Evolutionary conservation across 1,140 invertebrate species (phyloP).

Genomic region (Zaprionus taronus): DNA sequence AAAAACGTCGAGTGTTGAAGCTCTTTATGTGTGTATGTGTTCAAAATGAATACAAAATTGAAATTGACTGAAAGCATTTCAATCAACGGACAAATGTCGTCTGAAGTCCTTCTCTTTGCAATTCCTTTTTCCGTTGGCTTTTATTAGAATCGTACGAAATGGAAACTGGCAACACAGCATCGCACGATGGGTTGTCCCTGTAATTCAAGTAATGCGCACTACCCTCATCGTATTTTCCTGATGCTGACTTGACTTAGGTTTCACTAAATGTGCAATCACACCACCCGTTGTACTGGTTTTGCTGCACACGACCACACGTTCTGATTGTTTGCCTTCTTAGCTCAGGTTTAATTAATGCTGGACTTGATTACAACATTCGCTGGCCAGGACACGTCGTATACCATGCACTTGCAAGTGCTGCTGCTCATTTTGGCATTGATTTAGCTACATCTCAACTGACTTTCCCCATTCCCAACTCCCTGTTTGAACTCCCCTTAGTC

Average conservation of each 20-base stretch:
- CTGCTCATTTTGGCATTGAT: constrained; percentile 63
- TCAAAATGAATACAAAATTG: constrained; percentile 49
- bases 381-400: constrained; percentile 21
- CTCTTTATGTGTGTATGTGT: constrained; percentile 16
- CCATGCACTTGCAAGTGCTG: constrained; percentile 61
- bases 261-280: neutral
- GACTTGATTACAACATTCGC: constrained; percentile 52
- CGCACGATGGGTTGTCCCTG: neutral
- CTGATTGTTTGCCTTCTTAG: constrained; percentile 51
- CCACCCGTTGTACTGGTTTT: constrained; percentile 6
- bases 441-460: constrained; percentile 30
- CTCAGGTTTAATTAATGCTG: constrained; percentile 72
- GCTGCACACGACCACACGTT: constrained; percentile 21
- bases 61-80: constrained; percentile 36
- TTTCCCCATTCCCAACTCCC: neutral
- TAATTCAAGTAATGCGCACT: neutral
- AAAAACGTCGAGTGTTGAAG: constrained; percentile 24
- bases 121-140: neutral
- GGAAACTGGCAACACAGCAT: neutral
- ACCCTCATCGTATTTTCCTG: neutral
- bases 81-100: constrained; percentile 15
- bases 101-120: constrained; percentile 5
- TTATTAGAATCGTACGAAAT: neutral
- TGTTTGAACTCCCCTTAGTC: neutral
- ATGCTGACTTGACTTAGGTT: constrained; percentile 2